Evolutionary conservation across 2,113 vertebrate genomes (phyloP), one percentile per base, ranked within the genome.

Genomic region (Hypocryptadius cinnamomeus): DNA sequence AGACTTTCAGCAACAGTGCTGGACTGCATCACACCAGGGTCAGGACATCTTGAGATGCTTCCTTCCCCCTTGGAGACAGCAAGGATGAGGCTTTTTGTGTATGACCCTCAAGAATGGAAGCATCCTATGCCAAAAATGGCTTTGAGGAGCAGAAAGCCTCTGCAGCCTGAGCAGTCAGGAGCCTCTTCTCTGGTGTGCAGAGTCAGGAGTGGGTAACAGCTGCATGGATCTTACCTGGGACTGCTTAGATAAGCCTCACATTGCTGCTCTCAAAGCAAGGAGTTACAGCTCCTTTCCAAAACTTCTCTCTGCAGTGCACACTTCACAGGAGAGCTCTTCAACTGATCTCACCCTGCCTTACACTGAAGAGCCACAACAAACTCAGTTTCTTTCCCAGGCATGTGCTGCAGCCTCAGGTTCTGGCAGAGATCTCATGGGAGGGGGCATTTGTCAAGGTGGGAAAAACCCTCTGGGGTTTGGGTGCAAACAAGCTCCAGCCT

Each of bases 121-220:
- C 4, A 3, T 45, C 35, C 37, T 24, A 5, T 50, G 24, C 37
- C 53, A 53, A 53, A 78, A 89, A 31, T 2, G 2, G 19, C 47
- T 87, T 31, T 22, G 11, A 82, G 50, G 40, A 89, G 45, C 79
- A 69, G 69, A 80, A 78, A 45, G 23, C 9, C 44, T 48, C 31
- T 0, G 1, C 17, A n/a, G 44, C 4, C 59, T 37, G n/a, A 84
- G 72, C 54, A 74, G 25, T 13, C 40, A 40, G 48, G 21, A 80
- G 51, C 44, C 13, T 47, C 70, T 27, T 59, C 47, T 60, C 19
- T 0, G 0, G 8, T 4, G 15, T 5, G 23, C 0, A 0, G 48
- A 37, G 40, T 2, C 42, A 64, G 44, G 22, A 33, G 22, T 9
- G 3, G 28, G 4, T 3, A 60, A 56, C 27, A 1, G 4, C 80